Conservation (phyloP, 2,113 vertebrate species). For the Podiceps cristatus region DNA sequence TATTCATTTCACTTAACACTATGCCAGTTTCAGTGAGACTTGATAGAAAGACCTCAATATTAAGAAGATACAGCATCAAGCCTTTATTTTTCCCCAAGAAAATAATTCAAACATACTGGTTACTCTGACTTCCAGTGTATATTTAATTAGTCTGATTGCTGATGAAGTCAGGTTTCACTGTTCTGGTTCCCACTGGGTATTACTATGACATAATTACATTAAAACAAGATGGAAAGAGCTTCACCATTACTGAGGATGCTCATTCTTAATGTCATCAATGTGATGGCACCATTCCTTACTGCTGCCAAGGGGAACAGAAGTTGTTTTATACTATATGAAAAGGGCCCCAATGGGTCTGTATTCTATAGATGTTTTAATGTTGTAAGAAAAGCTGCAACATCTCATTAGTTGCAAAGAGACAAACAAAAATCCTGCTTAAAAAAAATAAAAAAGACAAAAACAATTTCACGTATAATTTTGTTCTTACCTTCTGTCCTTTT, state of each 20-base stretch:
- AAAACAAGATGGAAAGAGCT: not conserved
- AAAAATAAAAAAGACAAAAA: not conserved
- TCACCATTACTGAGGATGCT: not conserved
- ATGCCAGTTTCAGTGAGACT: not conserved
- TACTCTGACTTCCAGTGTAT: not conserved
- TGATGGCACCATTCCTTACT: not conserved
- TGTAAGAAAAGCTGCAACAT: not conserved
- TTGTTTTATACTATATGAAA: not conserved
- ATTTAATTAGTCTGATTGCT: not conserved
- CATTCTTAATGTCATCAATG: not conserved
- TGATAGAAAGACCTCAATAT: not conserved
- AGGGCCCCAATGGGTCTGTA: not conserved
- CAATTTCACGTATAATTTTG: not conserved
- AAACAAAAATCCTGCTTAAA: not conserved
- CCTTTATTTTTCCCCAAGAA: not conserved
- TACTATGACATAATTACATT: not conserved
- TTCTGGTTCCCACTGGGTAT: not conserved
- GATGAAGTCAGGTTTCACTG: not conserved
- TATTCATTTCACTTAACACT: not conserved
- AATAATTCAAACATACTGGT: not conserved
- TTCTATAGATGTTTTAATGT: not conserved
- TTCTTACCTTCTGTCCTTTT: constrained; percentile 91
- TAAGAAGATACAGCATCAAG: not conserved
- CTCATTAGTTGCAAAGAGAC: not conserved
- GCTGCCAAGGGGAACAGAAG: not conserved